These are phyloP conservation scores for Corapipo altera DNA, from an alignment of 2,113 vertebrate species.

Conservation along the genomic window DNA sequence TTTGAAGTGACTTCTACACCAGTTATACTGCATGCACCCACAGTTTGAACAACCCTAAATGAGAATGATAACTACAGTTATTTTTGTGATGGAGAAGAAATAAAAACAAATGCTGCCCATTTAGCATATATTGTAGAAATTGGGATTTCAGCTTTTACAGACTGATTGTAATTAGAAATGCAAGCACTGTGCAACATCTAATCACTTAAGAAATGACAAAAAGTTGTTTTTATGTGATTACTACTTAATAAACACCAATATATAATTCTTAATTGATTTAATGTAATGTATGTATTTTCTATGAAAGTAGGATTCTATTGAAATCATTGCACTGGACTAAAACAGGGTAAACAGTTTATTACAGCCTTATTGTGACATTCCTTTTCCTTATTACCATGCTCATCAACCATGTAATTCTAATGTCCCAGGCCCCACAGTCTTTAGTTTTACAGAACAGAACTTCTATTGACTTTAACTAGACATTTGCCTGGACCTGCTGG, in stretches of 20 bases:
- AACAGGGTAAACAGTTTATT: slow-evolving; percentile 13
- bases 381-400: slow-evolving; percentile 1
- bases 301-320: neutral
- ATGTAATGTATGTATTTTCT: slow-evolving; percentile 16
- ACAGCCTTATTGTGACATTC: slow-evolving; percentile 26
- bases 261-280: slow-evolving; percentile 46
- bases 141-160: slow-evolving; percentile 38
- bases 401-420: slow-evolving; percentile 28
- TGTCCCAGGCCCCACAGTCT: neutral
- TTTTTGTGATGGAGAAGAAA: slow-evolving; percentile 5
- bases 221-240: slow-evolving; percentile 46
- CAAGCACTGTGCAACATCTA: slow-evolving; percentile 10
- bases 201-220: slow-evolving; percentile 43
- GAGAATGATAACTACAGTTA: slow-evolving; percentile 19
- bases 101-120: slow-evolving; percentile 17
- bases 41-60: neutral
- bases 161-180: slow-evolving; percentile 57
- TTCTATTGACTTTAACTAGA: neutral
- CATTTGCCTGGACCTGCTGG: neutral
- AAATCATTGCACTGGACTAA: neutral
- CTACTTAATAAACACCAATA: slow-evolving; percentile 33
- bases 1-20: neutral
- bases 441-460: slow-evolving; percentile 8
- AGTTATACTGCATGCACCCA: neutral
- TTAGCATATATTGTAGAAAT: neutral